A percentile compares a stretch with the other conserved stretches of the same genome.
These are phyloP conservation scores for Yasuhikotakia modesta DNA, from an alignment of 2,797 vertebrate species.

Conservation along the genomic window DNA sequence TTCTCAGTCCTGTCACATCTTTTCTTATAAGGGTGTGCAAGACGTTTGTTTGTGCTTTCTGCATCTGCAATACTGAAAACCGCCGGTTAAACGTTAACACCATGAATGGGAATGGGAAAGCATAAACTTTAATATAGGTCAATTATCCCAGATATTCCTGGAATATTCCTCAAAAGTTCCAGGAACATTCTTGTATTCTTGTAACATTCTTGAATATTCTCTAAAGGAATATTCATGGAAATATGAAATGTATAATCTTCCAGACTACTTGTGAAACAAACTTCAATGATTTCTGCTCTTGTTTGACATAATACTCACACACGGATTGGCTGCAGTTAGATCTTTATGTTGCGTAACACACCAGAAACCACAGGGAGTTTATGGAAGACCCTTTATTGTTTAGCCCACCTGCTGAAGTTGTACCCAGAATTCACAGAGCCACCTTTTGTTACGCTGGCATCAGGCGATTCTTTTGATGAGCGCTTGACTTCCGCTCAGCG, in stretches of 20 bases:
- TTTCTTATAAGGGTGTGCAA: neutral
- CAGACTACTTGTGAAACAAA: too few relatives aligned
- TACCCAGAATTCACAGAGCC: slow-evolving; percentile 23
- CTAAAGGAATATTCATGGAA: too few relatives aligned
- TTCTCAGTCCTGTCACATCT: neutral
- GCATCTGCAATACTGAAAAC: neutral
- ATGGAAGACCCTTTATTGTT: slow-evolving; percentile 21
- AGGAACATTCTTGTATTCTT: too few relatives aligned
- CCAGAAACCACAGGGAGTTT: slow-evolving; percentile 14
- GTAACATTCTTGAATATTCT: too few relatives aligned
- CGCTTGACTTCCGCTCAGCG: slow-evolving; percentile 32
- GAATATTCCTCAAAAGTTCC: too few relatives aligned
- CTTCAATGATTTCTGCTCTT: too few relatives aligned
- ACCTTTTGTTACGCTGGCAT: slow-evolving; percentile 23
- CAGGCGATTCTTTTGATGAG: slow-evolving; percentile 35
- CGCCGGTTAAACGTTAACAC: slow-evolving; percentile 25
- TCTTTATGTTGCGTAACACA: neutral
- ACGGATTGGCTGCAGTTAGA: too few relatives aligned
- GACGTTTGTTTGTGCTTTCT: neutral
- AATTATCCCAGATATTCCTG: too few relatives aligned
- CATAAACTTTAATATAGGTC: slow-evolving; percentile 33
- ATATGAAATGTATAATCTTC: too few relatives aligned
- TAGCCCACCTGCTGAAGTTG: slow-evolving; percentile 42
- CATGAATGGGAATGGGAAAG: too few relatives aligned
- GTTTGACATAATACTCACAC: too few relatives aligned